Evolutionary conservation across 2,113 vertebrate genomes (phyloP), one percentile per base, ranked within the genome.

Genomic region (Halcyon malimbica): DNA sequence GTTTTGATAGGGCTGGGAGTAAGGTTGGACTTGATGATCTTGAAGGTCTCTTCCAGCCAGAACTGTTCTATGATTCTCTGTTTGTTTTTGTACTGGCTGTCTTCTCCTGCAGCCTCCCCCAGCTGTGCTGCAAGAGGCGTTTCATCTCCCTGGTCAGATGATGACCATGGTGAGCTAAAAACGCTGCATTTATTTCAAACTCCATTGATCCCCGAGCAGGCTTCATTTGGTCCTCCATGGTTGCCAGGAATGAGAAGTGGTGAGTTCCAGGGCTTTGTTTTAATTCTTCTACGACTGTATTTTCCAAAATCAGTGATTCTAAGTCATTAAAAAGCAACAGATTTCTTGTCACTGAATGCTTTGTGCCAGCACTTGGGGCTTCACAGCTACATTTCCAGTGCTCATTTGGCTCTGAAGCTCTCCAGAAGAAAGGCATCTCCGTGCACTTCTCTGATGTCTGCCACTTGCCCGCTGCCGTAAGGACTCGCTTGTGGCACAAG

Each of bases 321-420:
- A 39, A 70, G 62, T 63, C 94, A 89, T 95, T 89, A 92, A 90
- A 90, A 95, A 87, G 71, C 85, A 96, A 28, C 67, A 73, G 44
- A 71, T 92, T 95, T 90, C 69, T 93, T 64, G 80, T 77, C 89
- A 93, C 75, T 62, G 67, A 84, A 37, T 0, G 1, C 39, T 71
- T 60, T 23, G 69, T 77, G 83, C 86, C 95, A 81, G 41, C n/a
- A 6, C 81, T n/a, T 2, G 16, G 68, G 50, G 42, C 57, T 42
- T 11, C 24, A 33, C 78, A 23, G 60, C 48, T 90, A 1, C 33
- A 19, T 80, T 69, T 35, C 46, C 79, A 62, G 76, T 3, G 10
- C 62, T 28, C 9, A 14, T 33, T 67, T 73, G 33, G 57, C 90
- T 13, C 1, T 0, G 4, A 63, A 37, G 42, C 57, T 82, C 51